These are phyloP conservation scores for Gryllus bimaculatus DNA, from an alignment of 1,140 invertebrate genomes.

Conservation along the genomic window DNA sequence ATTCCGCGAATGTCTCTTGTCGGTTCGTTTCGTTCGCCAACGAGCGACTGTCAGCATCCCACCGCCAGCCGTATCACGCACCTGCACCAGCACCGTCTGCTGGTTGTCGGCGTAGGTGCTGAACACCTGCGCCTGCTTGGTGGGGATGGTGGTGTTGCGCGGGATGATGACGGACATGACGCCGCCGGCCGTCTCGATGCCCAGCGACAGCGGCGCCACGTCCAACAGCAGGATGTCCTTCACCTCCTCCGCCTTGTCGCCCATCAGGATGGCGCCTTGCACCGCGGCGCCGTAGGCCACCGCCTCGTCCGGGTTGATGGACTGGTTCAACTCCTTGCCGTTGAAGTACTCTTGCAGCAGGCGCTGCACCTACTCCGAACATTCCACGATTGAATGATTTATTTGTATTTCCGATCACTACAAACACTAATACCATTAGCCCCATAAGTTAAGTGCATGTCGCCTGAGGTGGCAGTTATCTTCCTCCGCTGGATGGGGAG, in stretches of 20 bases:
- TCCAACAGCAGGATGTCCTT: constrained; percentile 45
- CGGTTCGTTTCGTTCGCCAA: too few species aligned
- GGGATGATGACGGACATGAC: constrained; percentile 54
- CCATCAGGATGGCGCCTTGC: constrained; percentile 39
- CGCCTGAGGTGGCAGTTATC: too few species aligned
- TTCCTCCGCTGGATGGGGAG: too few species aligned
- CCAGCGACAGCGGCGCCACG: constrained; percentile 41
- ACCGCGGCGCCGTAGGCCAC: constrained; percentile 42
- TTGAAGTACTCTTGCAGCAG: background rate
- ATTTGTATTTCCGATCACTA: too few species aligned
- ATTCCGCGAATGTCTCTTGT: too few species aligned
- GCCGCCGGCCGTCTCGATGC: constrained; percentile 34
- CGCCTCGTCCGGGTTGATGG: constrained; percentile 34
- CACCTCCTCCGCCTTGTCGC: constrained; percentile 32
- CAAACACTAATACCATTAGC: too few species aligned
- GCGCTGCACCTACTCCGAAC: constrained; percentile 14
- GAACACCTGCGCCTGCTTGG: constrained; percentile 51
- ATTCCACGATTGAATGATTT: too few species aligned
- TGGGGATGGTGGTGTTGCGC: constrained; percentile 50
- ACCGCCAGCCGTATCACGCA: too few species aligned
- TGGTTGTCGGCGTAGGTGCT: constrained; percentile 62
- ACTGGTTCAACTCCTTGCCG: background rate
- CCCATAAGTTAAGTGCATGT: too few species aligned
- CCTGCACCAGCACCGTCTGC: constrained; percentile 51
- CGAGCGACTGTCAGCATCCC: too few species aligned